Conservation (phyloP, 2,888 invertebrate genomes). For the Andrena minutula region DNA sequence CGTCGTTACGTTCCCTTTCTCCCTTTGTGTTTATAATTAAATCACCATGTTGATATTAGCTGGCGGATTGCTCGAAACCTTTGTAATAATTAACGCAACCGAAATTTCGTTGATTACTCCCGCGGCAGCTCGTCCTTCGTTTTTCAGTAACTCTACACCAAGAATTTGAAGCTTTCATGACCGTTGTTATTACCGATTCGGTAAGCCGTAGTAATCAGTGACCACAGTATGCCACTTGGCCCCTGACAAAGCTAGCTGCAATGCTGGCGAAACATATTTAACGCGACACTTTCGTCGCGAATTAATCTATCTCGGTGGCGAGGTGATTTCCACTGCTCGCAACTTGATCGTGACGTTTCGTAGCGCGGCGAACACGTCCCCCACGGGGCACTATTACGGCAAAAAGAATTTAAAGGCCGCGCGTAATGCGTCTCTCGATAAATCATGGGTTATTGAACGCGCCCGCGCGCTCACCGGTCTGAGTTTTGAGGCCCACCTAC, state of each 20-base stretch:
- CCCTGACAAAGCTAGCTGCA: neutral
- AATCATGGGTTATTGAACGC: slow-evolving; percentile 78
- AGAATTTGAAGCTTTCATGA: no score
- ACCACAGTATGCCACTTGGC: no score
- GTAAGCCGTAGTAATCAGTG: no score
- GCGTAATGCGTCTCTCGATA: slow-evolving; percentile 72
- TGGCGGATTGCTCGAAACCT: slow-evolving; percentile 1
- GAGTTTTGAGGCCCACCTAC: slow-evolving; percentile 71
- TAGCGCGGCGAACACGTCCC: slow-evolving; percentile 20
- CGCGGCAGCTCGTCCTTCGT: neutral
- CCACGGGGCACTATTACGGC: slow-evolving; percentile 63
- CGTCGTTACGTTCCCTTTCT: slow-evolving; percentile 3
- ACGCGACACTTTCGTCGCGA: neutral
- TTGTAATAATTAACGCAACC: neutral
- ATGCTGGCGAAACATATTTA: neutral
- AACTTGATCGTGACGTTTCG: slow-evolving; percentile 39
- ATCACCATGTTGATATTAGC: slow-evolving; percentile 16
- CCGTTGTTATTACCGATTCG: no score
- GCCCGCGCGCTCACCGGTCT: slow-evolving; percentile 46
- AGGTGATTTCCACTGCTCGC: slow-evolving; percentile 1
- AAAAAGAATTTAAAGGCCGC: slow-evolving; percentile 69
- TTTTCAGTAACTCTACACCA: neutral
- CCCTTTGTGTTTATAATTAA: slow-evolving; percentile 25
- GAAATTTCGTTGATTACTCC: slow-evolving; percentile 11
- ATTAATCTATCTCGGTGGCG: slow-evolving; percentile 35